phyloP scores from a whole-genome alignment of 2,797 vertebrate species.

The Brachymystax lenok region DNA sequence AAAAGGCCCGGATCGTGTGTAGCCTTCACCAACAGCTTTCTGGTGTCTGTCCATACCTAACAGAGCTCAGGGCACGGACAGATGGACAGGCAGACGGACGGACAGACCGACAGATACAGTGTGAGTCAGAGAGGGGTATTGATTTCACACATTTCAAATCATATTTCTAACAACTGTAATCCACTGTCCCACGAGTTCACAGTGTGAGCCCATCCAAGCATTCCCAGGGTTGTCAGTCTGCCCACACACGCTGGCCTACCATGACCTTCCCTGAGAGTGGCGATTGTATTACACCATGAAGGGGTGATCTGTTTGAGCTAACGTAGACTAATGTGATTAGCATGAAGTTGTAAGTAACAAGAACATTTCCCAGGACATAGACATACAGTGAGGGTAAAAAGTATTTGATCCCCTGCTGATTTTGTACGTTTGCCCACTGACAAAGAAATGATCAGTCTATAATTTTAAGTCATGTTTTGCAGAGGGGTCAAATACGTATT shows the following conservation, averaged over 20 bases:
- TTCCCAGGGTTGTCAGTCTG: not conserved
- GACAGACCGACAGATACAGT: not conserved
- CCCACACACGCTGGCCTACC: not conserved
- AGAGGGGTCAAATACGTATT: no score
- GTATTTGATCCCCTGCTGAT: no score
- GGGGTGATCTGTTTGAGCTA: no score
- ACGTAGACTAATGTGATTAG: no score
- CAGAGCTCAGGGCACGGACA: not conserved
- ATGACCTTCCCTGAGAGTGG: not conserved
- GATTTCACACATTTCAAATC: not conserved
- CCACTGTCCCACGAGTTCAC: not conserved
- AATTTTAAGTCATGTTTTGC: no score
- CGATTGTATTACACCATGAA: slow-evolving; percentile 7
- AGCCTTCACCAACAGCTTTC: slow-evolving; percentile 1
- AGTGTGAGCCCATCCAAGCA: not conserved
- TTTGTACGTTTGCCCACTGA: no score
- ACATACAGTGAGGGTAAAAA: no score
- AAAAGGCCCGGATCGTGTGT: slow-evolving; percentile 14
- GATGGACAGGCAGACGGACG: not conserved
- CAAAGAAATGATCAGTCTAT: no score
- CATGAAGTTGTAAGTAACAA: no score
- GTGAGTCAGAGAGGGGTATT: not conserved
- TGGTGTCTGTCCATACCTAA: not conserved
- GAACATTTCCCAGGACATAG: no score
- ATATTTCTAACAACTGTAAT: not conserved